phyloP scores from a whole-genome alignment of 1,140 invertebrate genomes.

The silkworm (Bombyx mori) region ASM3026992v2 NC_085121.1:8381001-8381500 shows the following conservation, averaged over 20 bases:
- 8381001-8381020: slow-evolving; percentile 9
- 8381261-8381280: no score
- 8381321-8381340: background rate
- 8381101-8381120: slow-evolving; percentile 47
- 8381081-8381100: slow-evolving; percentile 55
- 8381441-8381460: no score
- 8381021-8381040: slow-evolving; percentile 7
- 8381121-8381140: slow-evolving; percentile 54
- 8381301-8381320: background rate
- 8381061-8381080: slow-evolving; percentile 63
- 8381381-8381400: no score
- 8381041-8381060: slow-evolving; percentile 46
- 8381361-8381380: no score
- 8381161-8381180: slow-evolving; percentile 21
- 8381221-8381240: background rate
- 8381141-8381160: slow-evolving; percentile 63
- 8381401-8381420: no score
- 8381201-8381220: background rate
- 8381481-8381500: no score
- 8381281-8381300: no score
- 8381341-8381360: background rate
- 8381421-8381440: no score
- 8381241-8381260: background rate
- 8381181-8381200: no score
- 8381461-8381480: no score